Conservation (phyloP, 2,113 vertebrate genomes). For the Pollachius pollachius region DNA sequence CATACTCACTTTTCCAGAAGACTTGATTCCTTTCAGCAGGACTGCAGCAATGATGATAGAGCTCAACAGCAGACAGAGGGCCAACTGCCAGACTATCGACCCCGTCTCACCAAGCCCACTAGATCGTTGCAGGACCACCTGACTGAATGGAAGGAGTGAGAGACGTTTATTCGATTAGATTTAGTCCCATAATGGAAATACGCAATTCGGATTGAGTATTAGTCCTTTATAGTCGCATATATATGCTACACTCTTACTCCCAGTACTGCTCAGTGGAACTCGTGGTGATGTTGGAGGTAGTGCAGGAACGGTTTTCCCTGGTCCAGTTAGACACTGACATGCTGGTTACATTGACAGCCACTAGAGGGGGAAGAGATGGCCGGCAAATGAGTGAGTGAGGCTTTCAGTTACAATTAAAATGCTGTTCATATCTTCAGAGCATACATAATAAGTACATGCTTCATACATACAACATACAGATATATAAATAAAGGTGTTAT, state of each 20-base stretch:
- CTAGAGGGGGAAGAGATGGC: conserved; percentile 33
- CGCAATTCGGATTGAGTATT: no score
- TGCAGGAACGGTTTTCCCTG: conserved; percentile 62
- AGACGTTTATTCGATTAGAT: no score
- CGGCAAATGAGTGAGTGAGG: not conserved
- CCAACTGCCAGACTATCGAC: conserved; percentile 88
- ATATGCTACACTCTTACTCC: conserved; percentile 80
- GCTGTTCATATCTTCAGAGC: no score
- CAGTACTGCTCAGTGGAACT: conserved; percentile 90
- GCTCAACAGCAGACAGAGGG: conserved; percentile 87
- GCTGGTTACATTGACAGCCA: conserved; percentile 70
- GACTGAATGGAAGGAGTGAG: conserved; percentile 65
- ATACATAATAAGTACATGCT: no score
- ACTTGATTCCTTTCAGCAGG: conserved; percentile 91
- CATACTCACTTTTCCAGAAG: conserved; percentile 89
- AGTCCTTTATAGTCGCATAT: not conserved
- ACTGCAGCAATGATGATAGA: conserved; percentile 81
- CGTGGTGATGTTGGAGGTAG: conserved; percentile 37
- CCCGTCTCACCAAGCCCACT: conserved; percentile 84
- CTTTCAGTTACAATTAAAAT: no score
- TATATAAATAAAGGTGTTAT: no score
- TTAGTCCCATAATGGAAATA: no score
- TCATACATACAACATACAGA: no score
- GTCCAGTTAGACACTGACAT: conserved; percentile 66
- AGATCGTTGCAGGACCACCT: conserved; percentile 81